Evolutionary conservation across 1,140 invertebrate species (phyloP), one percentile per base, ranked within the genome.

Genomic region (Bombyx mandarina): DNA sequence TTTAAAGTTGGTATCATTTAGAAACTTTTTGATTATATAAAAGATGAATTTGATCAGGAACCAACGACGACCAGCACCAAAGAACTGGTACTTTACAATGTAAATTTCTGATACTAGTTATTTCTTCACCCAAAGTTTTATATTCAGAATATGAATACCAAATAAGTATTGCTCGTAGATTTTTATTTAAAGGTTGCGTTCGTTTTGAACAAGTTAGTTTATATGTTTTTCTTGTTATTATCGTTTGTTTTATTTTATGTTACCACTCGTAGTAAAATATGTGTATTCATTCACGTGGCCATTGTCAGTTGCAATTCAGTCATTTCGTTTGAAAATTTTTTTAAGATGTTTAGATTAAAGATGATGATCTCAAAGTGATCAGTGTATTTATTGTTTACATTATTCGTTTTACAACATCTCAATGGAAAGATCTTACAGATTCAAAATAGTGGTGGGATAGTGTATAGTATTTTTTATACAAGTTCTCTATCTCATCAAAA

Each of bases 331-430:
- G 49, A 68, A 35, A n/a, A n/a, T n/a, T n/a, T n/a, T n/a, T n/a
- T n/a, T 79, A 79, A 78, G 71, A 60, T 73, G 63, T 85, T 65
- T 81, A 82, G 79, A 74, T 63, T 82, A 78, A 82, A 67, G 48
- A 73, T 75, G 64, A 70, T 75, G 82, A 85, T 85, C 82, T 85
- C 82, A 85, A 78, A 73, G 75, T 73, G 82, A 85, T 85, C 82
- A 85, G 71, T 82, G 79, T 85, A 81, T 84, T 84, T 79, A 80
- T 85, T 79, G 70, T 77, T 79, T 79, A 76, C 74, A 66, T 60
- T 68, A 35, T 35, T 35, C 26, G 2, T 35, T 35, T 35, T 35
- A 35, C 26, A 35, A 35, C 26, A 35, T 3, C 26, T 35, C 26
- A 35, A 35, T 35, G 2, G 26, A 35, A 35, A 35, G 26, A 35